phyloP scores from a whole-genome alignment of 2,888 invertebrate species.

The Cacoxenus indagator region DNA sequence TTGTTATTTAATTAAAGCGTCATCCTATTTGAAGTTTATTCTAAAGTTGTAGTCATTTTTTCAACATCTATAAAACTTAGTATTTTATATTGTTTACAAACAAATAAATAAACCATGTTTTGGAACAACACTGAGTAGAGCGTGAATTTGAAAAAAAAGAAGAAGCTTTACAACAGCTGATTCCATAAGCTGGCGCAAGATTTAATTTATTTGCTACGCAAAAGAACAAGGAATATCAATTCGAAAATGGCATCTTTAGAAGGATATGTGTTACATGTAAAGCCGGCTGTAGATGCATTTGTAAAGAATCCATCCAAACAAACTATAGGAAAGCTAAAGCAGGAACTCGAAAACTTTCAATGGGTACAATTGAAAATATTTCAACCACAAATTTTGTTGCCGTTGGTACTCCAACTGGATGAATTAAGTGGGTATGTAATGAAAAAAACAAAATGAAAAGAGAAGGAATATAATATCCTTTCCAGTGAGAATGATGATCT shows the following conservation, averaged over 20 bases:
- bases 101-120: too few species aligned
- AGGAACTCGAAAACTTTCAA: slow-evolving; percentile 56
- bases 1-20: too few species aligned
- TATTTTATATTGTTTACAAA: too few species aligned
- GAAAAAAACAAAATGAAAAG: neutral
- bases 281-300: slow-evolving; percentile 65
- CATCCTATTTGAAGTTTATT: too few species aligned
- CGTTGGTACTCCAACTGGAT: slow-evolving; percentile 65
- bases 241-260: slow-evolving; percentile 59
- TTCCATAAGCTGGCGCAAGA: neutral
- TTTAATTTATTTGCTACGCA: neutral
- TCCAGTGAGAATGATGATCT: slow-evolving; percentile 62
- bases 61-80: too few species aligned
- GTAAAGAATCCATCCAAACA: slow-evolving; percentile 53
- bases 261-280: slow-evolving; percentile 60
- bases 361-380: slow-evolving; percentile 62
- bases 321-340: slow-evolving; percentile 50
- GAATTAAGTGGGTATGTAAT: slow-evolving; percentile 56
- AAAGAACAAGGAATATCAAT: too few species aligned
- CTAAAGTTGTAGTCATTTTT: too few species aligned
- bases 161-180: slow-evolving; percentile 1
- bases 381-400: slow-evolving; percentile 65
- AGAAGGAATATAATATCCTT: neutral
- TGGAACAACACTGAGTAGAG: too few species aligned
- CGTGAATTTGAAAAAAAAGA: too few species aligned